phyloP scores from a whole-genome alignment of 1,140 invertebrate genomes.

The Antheraea mylitta region DNA sequence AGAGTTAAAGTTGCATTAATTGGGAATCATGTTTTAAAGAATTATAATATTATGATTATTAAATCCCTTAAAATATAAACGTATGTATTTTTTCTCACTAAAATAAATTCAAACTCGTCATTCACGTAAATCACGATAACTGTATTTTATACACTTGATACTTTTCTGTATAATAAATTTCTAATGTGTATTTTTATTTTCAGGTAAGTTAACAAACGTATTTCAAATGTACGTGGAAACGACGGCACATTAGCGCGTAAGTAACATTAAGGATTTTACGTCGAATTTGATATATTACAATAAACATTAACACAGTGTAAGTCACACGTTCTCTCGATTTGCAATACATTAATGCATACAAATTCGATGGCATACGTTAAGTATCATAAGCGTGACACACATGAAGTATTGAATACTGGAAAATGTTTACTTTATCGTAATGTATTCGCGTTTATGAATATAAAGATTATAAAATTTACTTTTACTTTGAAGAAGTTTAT shows the following conservation, averaged over 20 bases:
- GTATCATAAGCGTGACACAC: neutral
- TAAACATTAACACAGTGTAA: conserved; percentile 29
- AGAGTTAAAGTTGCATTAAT: too few relatives aligned
- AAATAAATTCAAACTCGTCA: neutral
- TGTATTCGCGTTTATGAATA: too few relatives aligned
- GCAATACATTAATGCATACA: neutral
- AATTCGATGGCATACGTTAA: neutral
- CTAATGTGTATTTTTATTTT: conserved; percentile 23
- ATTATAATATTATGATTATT: too few relatives aligned
- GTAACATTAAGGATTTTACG: conserved; percentile 16
- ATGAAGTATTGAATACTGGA: too few relatives aligned
- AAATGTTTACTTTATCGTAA: neutral
- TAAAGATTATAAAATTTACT: too few relatives aligned
- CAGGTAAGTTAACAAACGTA: conserved; percentile 36
- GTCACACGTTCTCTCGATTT: neutral
- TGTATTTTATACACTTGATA: too few relatives aligned
- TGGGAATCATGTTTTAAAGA: too few relatives aligned
- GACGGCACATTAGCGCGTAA: conserved; percentile 20
- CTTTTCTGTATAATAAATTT: neutral
- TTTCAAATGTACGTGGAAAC: neutral
- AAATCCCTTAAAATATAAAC: too few relatives aligned
- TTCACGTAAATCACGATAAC: too few relatives aligned
- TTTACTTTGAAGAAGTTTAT: too few relatives aligned
- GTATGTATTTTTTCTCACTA: neutral
- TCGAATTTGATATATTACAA: conserved; percentile 34